These are phyloP conservation scores for Coccyzus lansbergi DNA, from an alignment of 2,797 vertebrate genomes.

Conservation along the genomic window DNA sequence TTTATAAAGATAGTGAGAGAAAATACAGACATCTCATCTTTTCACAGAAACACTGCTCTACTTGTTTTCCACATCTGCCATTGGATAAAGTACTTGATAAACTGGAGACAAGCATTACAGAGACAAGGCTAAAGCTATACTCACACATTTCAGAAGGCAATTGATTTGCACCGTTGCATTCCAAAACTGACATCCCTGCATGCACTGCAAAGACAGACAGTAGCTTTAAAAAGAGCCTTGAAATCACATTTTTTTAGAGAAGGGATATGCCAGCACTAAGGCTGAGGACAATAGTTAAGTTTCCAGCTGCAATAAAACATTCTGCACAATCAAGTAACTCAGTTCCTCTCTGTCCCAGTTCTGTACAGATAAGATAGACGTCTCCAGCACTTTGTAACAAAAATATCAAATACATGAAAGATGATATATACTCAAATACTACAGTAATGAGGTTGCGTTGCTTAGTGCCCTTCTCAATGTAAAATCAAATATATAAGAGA, in stretches of 20 bases:
- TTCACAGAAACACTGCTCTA: background rate
- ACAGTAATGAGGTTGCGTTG: background rate
- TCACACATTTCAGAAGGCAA: slow-evolving; percentile 72
- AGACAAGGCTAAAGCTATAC: slow-evolving; percentile 32
- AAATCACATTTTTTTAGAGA: background rate
- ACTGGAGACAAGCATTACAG: background rate
- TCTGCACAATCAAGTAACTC: background rate
- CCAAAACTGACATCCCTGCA: slow-evolving; percentile 72
- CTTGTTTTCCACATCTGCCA: background rate
- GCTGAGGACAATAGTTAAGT: background rate
- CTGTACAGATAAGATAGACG: background rate
- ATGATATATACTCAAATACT: background rate
- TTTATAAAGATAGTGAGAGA: background rate
- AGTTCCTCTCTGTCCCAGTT: fast-evolving
- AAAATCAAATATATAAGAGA: background rate
- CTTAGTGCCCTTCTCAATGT: background rate
- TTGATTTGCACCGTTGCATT: slow-evolving; percentile 23
- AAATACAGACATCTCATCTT: background rate
- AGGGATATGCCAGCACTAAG: background rate
- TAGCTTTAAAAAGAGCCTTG: background rate
- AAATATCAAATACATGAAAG: background rate
- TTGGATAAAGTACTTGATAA: background rate
- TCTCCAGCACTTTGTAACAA: background rate
- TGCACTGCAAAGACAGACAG: slow-evolving; percentile 59
- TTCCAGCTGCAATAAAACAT: background rate